Base-by-base conservation (phyloP, 2,888 invertebrate genomes). In the Idaea straminata region DNA sequence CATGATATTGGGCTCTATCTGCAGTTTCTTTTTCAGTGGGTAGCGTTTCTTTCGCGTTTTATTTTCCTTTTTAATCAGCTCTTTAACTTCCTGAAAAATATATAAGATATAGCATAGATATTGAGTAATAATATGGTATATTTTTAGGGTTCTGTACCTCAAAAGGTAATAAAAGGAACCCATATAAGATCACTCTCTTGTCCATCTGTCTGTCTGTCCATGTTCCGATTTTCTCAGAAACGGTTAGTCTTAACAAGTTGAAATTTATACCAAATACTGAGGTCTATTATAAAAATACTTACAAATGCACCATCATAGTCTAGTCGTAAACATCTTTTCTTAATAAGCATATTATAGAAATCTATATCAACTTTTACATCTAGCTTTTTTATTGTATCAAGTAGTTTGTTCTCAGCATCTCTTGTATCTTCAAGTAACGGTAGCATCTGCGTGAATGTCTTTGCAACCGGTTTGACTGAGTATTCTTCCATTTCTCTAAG, bases 301-400 rank as follows among this genome's bases (percentile, higher is more conserved):
- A 96, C 96, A 88, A 94, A 94, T 15, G 97, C 98, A 74, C 92
- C 94, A 63, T 94, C 91, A 82, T 95, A 95, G 81, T 97, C 95
- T 66, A 85, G 90, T 72, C 97, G 92, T 78, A 95, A 88, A 79
- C 95, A 95, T 66, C 97, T 94, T 81, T 95, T 97, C 79, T 96
- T 97, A 64, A 99, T 98, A 10, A 98, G 92, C 89, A 96, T 94
- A 84, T 98, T 98, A 79, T 95, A 98, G 84, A 98, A 97, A 82
- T 95, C 96, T 65, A 96, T 94, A 86, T 98, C 98, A 2, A 96
- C 93, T 74, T 93, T 93, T 0, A 97, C 82, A 10, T 94, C 89
- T 59, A 87, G 87, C 68, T 87, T 85, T 66, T 94, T 94, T 85
- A 98, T 95, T 65, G 91, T 85, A 63, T 87, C 85, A 5, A 98